Evolutionary conservation across 2,797 vertebrate species (phyloP).

Genomic region (Brachymystax lenok): DNA sequence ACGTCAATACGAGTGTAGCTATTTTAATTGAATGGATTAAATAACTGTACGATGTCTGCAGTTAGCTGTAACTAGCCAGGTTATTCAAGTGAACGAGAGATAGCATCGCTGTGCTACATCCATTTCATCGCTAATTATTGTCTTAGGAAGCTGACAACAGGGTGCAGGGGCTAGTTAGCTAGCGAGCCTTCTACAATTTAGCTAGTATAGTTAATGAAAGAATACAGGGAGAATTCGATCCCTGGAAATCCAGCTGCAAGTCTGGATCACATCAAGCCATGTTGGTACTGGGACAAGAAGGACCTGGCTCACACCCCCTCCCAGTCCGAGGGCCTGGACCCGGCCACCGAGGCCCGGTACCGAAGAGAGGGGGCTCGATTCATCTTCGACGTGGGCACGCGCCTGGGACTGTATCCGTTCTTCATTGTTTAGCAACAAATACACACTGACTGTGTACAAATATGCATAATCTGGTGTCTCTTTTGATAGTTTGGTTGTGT

Average conservation of each 20-base stretch:
- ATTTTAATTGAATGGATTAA: neutral
- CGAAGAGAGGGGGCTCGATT: conserved; percentile 89
- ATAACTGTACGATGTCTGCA: neutral
- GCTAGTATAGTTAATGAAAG: conserved; percentile 82
- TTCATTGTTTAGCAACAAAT: neutral
- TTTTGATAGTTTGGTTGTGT: neutral
- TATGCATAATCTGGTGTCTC: neutral
- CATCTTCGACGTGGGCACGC: conserved; percentile 91
- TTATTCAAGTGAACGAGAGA: neutral
- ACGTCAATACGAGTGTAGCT: neutral
- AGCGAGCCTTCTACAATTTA: neutral
- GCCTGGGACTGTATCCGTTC: conserved; percentile 92
- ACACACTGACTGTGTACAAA: neutral
- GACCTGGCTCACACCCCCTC: conserved; percentile 91
- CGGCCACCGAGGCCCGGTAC: conserved; percentile 88
- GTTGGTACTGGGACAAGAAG: conserved; percentile 96
- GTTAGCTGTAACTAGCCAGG: neutral
- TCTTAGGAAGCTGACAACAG: neutral
- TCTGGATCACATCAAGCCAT: conserved; percentile 91
- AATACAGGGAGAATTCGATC: conserved; percentile 87
- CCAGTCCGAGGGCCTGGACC: conserved; percentile 88
- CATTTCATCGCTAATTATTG: neutral
- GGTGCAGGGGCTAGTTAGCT: neutral
- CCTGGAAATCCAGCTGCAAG: conserved; percentile 73
- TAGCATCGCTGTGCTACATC: neutral